A percentile compares a stretch with the other conserved stretches of the same genome.
Evolutionary conservation across 2,888 invertebrate genomes (phyloP).

Genomic region (Lasioglossum marginatum): DNA sequence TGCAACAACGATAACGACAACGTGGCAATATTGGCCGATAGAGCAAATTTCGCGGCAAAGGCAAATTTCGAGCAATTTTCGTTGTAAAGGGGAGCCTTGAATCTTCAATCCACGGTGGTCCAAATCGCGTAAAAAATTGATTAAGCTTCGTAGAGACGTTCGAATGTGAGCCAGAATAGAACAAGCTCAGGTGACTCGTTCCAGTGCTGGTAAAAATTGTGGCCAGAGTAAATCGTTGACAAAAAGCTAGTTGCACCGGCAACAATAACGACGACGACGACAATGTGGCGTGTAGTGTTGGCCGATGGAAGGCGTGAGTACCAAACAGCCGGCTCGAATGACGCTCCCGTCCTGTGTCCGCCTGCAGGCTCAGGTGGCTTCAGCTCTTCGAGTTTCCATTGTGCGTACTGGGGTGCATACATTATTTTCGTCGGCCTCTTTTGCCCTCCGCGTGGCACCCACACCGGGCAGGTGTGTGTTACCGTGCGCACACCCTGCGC

Average conservation of each 20-base stretch:
- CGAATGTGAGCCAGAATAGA: not conserved
- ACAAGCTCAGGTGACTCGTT: not conserved
- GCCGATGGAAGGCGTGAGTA: conserved; percentile 59
- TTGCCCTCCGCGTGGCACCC: conserved; percentile 75
- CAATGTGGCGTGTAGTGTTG: not conserved
- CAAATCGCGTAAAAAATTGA: not conserved
- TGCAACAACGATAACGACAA: conserved; percentile 26
- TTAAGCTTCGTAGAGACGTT: not conserved
- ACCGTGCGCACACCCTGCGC: conserved; percentile 62
- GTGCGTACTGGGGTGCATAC: conserved; percentile 83
- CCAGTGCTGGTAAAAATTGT: not conserved
- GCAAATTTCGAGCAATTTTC: too few species aligned
- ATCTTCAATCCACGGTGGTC: not conserved
- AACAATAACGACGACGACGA: not conserved
- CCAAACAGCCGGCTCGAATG: conserved; percentile 80
- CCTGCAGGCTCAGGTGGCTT: conserved; percentile 84
- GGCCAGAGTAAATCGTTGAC: not conserved
- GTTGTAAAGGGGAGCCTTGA: not conserved
- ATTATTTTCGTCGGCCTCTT: conserved; percentile 80
- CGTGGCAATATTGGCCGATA: not conserved
- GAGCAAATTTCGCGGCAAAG: too few species aligned
- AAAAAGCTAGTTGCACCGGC: not conserved
- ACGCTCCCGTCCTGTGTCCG: conserved; percentile 70
- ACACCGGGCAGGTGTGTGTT: conserved; percentile 81
- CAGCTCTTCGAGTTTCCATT: conserved; percentile 75